These are phyloP conservation scores for Dipodomys ordii DNA, from an alignment of 2,113 vertebrate genomes.

Conservation along the genomic window DNA sequence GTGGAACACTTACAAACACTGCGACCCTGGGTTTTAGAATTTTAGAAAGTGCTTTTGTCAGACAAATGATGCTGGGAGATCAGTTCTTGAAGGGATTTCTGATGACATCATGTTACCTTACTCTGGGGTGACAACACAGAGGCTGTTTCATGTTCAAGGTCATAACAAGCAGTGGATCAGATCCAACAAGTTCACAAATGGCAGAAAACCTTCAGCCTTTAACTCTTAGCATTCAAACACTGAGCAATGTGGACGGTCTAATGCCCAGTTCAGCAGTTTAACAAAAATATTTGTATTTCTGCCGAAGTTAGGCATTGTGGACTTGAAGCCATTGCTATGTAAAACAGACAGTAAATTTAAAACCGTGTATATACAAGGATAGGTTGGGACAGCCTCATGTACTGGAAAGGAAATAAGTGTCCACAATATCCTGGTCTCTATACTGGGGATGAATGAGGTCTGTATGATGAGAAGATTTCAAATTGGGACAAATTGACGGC, in stretches of 20 bases:
- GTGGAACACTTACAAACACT: slow-evolving; percentile 53
- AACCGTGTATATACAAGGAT: background rate
- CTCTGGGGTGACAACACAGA: background rate
- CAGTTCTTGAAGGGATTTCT: background rate
- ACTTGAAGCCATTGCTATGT: background rate
- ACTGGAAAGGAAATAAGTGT: background rate
- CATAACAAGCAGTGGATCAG: slow-evolving; percentile 2
- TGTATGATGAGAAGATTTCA: background rate
- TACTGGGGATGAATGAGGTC: background rate
- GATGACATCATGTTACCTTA: background rate
- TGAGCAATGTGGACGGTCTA: background rate
- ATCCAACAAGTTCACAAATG: slow-evolving; percentile 30
- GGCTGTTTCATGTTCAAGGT: background rate
- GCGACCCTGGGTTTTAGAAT: background rate
- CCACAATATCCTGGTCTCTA: background rate
- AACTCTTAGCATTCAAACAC: background rate
- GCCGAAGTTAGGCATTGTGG: slow-evolving; percentile 32
- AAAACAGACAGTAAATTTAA: slow-evolving; percentile 28
- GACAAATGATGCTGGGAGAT: background rate
- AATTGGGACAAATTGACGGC: background rate
- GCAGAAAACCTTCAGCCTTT: background rate
- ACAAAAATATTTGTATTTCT: slow-evolving; percentile 54
- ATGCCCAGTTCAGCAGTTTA: background rate
- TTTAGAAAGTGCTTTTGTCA: slow-evolving; percentile 53
- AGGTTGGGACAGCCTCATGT: background rate